Percentiles rank a stretch among this genome's conserved stretches.
These are phyloP conservation scores for Rhagium mordax DNA, from an alignment of 2,888 invertebrate genomes.

Conservation along the genomic window DNA sequence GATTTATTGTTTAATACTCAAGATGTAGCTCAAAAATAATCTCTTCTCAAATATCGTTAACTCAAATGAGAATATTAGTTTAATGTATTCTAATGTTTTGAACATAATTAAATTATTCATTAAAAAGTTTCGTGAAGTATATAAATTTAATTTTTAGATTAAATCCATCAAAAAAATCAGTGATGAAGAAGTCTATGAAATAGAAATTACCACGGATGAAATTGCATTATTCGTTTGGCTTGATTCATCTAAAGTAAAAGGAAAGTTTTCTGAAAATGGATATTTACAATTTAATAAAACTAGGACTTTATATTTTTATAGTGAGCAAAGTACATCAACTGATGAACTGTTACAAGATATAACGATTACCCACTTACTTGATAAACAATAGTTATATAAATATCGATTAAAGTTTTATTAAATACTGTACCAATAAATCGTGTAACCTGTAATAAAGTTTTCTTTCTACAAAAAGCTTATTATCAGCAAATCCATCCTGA, in stretches of 20 bases:
- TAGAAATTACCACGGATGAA: conserved; percentile 70
- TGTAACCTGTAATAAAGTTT: too few species aligned
- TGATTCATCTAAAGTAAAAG: conserved; percentile 72
- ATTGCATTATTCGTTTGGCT: conserved; percentile 82
- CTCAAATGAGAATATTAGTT: too few species aligned
- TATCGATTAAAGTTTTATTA: background rate
- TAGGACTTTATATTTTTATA: conserved; percentile 58
- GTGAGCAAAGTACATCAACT: conserved; percentile 49
- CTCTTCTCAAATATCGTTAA: too few species aligned
- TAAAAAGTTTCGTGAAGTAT: background rate
- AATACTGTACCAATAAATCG: too few species aligned
- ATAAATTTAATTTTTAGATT: conserved; percentile 52
- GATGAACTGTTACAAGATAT: conserved; percentile 56
- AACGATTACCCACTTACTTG: conserved; percentile 60
- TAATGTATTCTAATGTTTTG: too few species aligned
- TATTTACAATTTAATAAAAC: conserved; percentile 68
- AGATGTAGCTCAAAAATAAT: too few species aligned
- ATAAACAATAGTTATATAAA: conserved; percentile 32
- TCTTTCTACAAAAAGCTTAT: too few species aligned
- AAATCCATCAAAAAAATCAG: conserved; percentile 50
- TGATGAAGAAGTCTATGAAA: conserved; percentile 55
- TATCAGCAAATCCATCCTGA: too few species aligned
- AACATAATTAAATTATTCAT: background rate
- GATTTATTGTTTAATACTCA: too few species aligned
- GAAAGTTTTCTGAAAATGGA: conserved; percentile 85